Evolutionary conservation across 2,113 vertebrate genomes (phyloP), one percentile per base, ranked within the genome.

Genomic region (Parus major): DNA sequence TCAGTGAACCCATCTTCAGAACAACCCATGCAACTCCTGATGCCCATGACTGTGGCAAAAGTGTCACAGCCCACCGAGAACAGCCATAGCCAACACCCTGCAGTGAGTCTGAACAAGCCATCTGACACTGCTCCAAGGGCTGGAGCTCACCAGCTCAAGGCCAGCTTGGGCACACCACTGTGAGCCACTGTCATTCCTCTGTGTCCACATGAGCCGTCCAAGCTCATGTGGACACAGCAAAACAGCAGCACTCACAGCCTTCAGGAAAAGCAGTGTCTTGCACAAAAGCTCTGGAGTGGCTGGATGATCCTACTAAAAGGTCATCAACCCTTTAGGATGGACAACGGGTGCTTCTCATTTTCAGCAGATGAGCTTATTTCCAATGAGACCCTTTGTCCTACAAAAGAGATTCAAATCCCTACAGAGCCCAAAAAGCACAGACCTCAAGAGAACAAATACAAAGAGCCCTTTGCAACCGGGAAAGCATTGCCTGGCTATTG

Each of bases 131-230:
- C 68, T 63, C 17, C 36, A 19, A n/a, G 23, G 1, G 1, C 18
- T 2, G 2, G 41, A 80, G 55, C 56, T 75, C 60, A 44, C 14
- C 71, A 82, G 49, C 41, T 71, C 49, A 64, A 2, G 0, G 0
- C 8, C 61, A 73, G 81, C 36, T 15, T 33, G 36, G 35, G 21
- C 23, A 53, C 36, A 46, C 7, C 1, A 4, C 64, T 61, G 1
- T 13, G 22, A 76, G n/a, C 28, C 36, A 15, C 20, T 9, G 35
- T 14, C 4, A 4, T 27, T 27, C 49, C 33, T 82, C 52, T 42
- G 15, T 10, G 41, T 17, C 33, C 59, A 60, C 27, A 8, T 0
- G 1, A 90, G 56, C 21, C 69, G 50, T 12, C 24, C 24, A 27
- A 66, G 42, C 12, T n/a, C n/a, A n/a, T n/a, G n/a, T n/a, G n/a